A percentile compares a stretch with the other conserved stretches of the same genome.
Evolutionary conservation across 2,113 vertebrate species (phyloP).

Genomic region (Poeciliopsis turrubarensis): DNA sequence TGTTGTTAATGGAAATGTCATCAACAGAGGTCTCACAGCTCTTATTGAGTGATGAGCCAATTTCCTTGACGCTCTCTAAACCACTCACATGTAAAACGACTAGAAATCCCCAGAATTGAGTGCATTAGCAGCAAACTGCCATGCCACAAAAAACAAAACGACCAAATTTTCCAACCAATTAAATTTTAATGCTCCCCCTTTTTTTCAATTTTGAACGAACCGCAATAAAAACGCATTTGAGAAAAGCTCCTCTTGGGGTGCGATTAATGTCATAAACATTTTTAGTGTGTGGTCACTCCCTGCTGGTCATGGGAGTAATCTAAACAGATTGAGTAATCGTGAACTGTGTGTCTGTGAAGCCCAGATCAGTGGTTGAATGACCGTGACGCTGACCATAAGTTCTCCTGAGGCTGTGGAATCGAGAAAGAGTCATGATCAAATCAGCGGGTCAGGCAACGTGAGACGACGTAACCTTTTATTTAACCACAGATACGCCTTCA

Average conservation of each 20-base stretch:
- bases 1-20: slow-evolving; percentile 74
- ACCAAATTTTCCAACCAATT: slow-evolving; percentile 81
- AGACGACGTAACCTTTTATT: slow-evolving; percentile 47
- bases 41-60: slow-evolving; percentile 63
- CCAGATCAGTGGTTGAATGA: slow-evolving; percentile 58
- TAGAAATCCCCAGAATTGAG: slow-evolving; percentile 66
- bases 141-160: slow-evolving; percentile 64
- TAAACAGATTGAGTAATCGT: slow-evolving; percentile 58
- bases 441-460: slow-evolving; percentile 32
- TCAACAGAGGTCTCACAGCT: slow-evolving; percentile 66
- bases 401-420: slow-evolving; percentile 31
- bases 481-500: slow-evolving; percentile 3
- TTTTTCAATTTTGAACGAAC: slow-evolving; percentile 45
- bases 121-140: slow-evolving; percentile 56
- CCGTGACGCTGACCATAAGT: slow-evolving; percentile 44
- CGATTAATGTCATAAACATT: slow-evolving; percentile 75
- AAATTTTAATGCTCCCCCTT: slow-evolving; percentile 77
- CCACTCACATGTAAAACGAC: slow-evolving; percentile 75
- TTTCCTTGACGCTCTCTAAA: slow-evolving; percentile 59
- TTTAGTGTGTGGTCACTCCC: slow-evolving; percentile 67
- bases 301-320: slow-evolving; percentile 46
- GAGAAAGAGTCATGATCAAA: slow-evolving; percentile 16
- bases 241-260: slow-evolving; percentile 52
- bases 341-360: slow-evolving; percentile 39
- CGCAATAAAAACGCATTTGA: slow-evolving; percentile 55